Evolutionary conservation across 2,888 invertebrate genomes (phyloP), one percentile per base, ranked within the genome.

Genomic region (Achlya flavicornis): DNA sequence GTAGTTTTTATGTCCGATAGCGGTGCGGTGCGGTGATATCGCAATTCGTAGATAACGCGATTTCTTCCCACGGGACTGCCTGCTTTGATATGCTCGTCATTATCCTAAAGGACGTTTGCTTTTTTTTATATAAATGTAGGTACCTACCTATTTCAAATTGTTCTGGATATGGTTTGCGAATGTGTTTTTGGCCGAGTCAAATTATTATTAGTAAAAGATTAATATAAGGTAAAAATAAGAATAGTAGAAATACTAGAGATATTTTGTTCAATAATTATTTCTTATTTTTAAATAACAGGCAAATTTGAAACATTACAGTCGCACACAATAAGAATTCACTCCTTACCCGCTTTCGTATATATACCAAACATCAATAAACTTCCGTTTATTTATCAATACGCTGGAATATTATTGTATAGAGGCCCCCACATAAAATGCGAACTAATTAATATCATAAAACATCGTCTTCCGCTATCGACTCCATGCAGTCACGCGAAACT

Each of bases 1-100:
- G 74, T 79, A 79, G 74, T 83, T 80, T 87, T 81, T 78, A 78
- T 83, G 80, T 74, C 76, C 75, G 84, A 84, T 84, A 83, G 71
- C 69, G 74, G 66, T 73, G 69, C 63, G 75, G 78, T 75, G 80
- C 77, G 81, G 82, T 79, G 81, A 82, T 89, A 87, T 86, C 82
- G 67, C 70, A 72, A 73, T 73, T 73, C 62, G 73, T 76, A 78
- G 91, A 91, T 91, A 91, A 84, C 70, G 43, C 60, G 66, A 66
- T 83, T 88, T 88, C 89, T 91, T 92, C 91, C 91, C 92, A 92
- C 91, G 91, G 90, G 88, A 89, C 83, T 77, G 71, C 67, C 66
- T 68, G 53, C 14, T 11, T 65, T 73, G 80, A 77, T 83, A 81
- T 64, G 61, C 26, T 41, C 41, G 26, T 60, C 19, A 26, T 57